Conservation (phyloP, 2,797 vertebrate genomes). For the Echiichthys vipera region DNA sequence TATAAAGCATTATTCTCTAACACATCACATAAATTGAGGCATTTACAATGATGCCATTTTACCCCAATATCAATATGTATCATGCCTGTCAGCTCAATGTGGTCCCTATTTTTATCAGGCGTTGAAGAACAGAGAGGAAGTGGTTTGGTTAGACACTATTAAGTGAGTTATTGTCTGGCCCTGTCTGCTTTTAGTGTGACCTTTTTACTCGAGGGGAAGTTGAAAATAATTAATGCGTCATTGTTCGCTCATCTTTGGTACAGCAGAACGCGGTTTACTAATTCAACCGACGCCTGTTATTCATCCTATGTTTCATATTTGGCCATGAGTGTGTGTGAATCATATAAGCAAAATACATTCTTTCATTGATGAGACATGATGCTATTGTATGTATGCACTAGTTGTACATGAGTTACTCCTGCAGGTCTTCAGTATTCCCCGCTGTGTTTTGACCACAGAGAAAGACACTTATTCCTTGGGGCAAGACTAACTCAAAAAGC, state of each 20-base stretch:
- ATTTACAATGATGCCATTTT: neutral
- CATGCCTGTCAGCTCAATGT: conserved; percentile 1
- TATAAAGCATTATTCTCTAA: neutral
- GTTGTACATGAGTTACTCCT: neutral
- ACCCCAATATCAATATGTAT: conserved; percentile 6
- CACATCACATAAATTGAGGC: neutral
- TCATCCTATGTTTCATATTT: conserved; percentile 1
- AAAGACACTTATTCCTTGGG: conserved; percentile 11
- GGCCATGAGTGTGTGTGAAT: neutral
- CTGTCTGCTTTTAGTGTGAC: conserved; percentile 31
- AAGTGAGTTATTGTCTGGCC: conserved; percentile 30
- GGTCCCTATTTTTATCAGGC: conserved; percentile 39
- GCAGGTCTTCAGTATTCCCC: conserved; percentile 15
- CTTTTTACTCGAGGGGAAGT: conserved; percentile 3
- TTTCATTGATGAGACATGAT: neutral
- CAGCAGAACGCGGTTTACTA: conserved; percentile 1
- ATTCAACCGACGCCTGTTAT: conserved; percentile 7
- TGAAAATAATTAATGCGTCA: conserved; percentile 22
- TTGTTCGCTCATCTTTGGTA: conserved; percentile 20
- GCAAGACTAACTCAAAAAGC: conserved; percentile 37
- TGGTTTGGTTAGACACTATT: conserved; percentile 29
- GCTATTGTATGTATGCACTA: neutral
- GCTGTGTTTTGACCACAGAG: neutral
- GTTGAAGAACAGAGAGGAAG: conserved; percentile 17
- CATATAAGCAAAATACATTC: neutral